Percentiles rank a stretch among this genome's conserved stretches.
Conservation (phyloP, 2,797 vertebrate species). For the Takifugu ocellatus region DNA sequence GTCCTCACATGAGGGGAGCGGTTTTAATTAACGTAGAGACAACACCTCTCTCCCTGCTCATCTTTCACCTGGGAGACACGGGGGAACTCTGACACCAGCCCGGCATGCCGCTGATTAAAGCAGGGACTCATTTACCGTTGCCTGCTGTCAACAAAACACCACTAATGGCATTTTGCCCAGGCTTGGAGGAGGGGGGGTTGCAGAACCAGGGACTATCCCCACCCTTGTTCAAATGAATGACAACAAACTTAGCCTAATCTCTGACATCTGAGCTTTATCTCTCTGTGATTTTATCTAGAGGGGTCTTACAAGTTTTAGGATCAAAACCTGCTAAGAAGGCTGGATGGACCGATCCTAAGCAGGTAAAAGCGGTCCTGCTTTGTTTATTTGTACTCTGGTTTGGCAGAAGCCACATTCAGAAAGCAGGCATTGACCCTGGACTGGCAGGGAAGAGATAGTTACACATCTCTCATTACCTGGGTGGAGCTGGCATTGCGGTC, state of each 20-base stretch:
- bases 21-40: conserved; percentile 80
- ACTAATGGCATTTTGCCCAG: conserved; percentile 81
- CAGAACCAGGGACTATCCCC: conserved; percentile 64
- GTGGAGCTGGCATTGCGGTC: conserved; percentile 52
- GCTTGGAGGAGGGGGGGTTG: conserved; percentile 58
- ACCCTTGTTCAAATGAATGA: conserved; percentile 70
- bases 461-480: conserved; percentile 71
- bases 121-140: conserved; percentile 77
- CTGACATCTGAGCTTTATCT: conserved; percentile 71
- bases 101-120: conserved; percentile 84
- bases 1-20: conserved; percentile 61
- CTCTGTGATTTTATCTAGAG: conserved; percentile 60
- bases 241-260: conserved; percentile 74
- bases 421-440: conserved; percentile 47
- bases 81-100: conserved; percentile 79
- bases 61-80: conserved; percentile 86
- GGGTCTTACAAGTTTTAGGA: conserved; percentile 46
- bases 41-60: conserved; percentile 77
- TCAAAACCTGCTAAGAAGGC: conserved; percentile 18
- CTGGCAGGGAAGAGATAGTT: conserved; percentile 54
- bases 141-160: conserved; percentile 83
- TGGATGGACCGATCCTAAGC: conserved; percentile 49
- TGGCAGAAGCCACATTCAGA: conserved; percentile 41
- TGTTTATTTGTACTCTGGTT: conserved; percentile 39
- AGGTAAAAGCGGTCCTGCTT: conserved; percentile 44